Conservation (phyloP, 2,113 vertebrate species). For the Callipepla squamata region DNA sequence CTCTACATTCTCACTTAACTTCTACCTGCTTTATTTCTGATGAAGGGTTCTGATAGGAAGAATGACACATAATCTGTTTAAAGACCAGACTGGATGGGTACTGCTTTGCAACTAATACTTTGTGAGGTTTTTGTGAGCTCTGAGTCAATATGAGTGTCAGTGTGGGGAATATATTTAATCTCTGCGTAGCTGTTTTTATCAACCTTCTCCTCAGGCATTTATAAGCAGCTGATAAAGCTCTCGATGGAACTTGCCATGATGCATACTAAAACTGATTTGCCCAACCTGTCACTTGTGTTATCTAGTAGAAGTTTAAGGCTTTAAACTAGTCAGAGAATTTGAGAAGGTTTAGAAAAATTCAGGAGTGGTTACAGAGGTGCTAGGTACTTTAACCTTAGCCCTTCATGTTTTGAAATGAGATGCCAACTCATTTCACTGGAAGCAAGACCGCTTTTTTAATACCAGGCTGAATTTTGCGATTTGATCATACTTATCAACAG, state of each 20-base stretch:
- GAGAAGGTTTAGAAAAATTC: slow-evolving; percentile 2
- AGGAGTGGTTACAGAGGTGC: neutral
- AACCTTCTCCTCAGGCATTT: slow-evolving; percentile 12
- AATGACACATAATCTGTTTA: neutral
- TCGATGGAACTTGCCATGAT: neutral
- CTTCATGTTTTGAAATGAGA: neutral
- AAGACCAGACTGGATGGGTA: neutral
- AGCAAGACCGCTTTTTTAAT: neutral
- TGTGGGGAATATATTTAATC: slow-evolving; percentile 22
- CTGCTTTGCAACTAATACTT: slow-evolving; percentile 3
- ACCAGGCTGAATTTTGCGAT: neutral
- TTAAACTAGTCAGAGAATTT: neutral
- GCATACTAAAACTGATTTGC: neutral
- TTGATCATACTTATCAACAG: neutral
- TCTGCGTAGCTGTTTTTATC: slow-evolving; percentile 28
- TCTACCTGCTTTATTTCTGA: neutral
- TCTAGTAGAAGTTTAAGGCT: neutral
- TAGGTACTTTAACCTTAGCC: neutral
- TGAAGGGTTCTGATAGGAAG: slow-evolving; percentile 1
- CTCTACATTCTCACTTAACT: neutral
- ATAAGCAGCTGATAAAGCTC: slow-evolving; percentile 18
- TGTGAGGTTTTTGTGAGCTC: slow-evolving; percentile 22
- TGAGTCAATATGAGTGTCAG: neutral
- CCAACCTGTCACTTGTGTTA: neutral
- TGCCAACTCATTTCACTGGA: neutral